Percentiles rank a stretch among this genome's conserved stretches.
Evolutionary conservation across 1,140 invertebrate species (phyloP).

Genomic region (Apis cerana): DNA sequence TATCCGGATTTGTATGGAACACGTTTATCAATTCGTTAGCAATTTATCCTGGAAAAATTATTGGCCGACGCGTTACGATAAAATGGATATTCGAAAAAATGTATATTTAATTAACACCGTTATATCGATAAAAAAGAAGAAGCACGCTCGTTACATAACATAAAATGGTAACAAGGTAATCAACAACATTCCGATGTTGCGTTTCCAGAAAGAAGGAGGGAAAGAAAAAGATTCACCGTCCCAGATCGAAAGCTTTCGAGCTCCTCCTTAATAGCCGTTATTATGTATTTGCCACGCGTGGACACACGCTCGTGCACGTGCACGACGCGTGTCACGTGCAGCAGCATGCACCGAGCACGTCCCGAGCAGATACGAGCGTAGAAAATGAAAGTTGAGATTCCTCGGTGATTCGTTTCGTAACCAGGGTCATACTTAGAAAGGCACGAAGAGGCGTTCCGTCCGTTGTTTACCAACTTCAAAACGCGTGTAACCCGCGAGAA

Average conservation of each 20-base stretch:
- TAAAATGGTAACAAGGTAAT: not conserved
- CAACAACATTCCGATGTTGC: not conserved
- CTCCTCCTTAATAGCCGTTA: not conserved
- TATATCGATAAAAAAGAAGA: too few species aligned
- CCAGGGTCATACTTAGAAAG: conserved; percentile 66
- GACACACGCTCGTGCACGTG: conserved; percentile 46
- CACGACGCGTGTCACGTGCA: conserved; percentile 59
- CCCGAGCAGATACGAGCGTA: conserved; percentile 40
- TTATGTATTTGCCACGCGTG: conserved; percentile 44
- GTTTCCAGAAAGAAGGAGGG: not conserved
- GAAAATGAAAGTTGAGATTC: conserved; percentile 70
- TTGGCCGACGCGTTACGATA: not conserved
- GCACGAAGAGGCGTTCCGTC: conserved; percentile 39
- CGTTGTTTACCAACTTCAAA: conserved; percentile 8
- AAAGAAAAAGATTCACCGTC: not conserved
- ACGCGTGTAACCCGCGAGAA: not conserved
- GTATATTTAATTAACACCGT: too few species aligned
- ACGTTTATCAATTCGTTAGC: too few species aligned
- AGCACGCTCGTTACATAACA: not conserved
- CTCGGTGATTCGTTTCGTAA: conserved; percentile 60
- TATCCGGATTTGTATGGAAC: too few species aligned
- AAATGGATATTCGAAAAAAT: too few species aligned
- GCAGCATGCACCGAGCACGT: conserved; percentile 52
- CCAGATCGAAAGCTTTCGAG: conserved; percentile 29
- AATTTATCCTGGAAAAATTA: not conserved